Base-by-base conservation (phyloP, 2,888 invertebrate species). In the Biston betularia region DNA sequence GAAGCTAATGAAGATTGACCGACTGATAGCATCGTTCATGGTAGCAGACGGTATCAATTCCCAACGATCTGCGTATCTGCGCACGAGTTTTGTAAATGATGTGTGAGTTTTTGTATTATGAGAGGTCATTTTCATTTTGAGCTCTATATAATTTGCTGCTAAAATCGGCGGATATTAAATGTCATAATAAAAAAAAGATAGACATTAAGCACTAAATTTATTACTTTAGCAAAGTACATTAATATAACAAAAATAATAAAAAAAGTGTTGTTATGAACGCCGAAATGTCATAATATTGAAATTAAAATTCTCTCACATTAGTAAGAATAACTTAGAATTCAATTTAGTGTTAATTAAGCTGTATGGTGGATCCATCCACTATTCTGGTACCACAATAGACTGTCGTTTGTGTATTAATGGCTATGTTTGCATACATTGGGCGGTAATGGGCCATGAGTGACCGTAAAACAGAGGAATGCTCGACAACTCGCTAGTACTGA, bases 361-460 rank as follows among this genome's bases (percentile, higher is more conserved):
- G 24, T 42, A 49, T 14, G 54, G 40, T 14, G 40, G 44, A 59
- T 59, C 50, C 24, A 55, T 59, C 48, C 24, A 38, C 52, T 38
- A 54, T 57, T 24, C 38, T 14, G 45, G 53, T 61, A 62, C 57
- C 62, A 62, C 61, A 67, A 63, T 60, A 60, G 44, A 38, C 14
- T n/a, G 24, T 45, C 60, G 48, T 58, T 57, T 58, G 62, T 62
- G 53, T 62, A 44, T 45, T 45, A 65, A 65, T 60, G 15, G 33
- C 45, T 54, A 61, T 35, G 44, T 63, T 61, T 61, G 65, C 65
- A 65, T 65, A 65, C 49, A 61, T 61, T 46, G 34, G 42, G 11
- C 34, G 48, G 34, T 65, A 60, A 60, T 50, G 55, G 42, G 49
- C 40, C n/a, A 58, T 58, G 34, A 46, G 11, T 24, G 53, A 14